Base-by-base conservation (phyloP, 1,140 invertebrate species). In the Dinoponera quadriceps region DNA sequence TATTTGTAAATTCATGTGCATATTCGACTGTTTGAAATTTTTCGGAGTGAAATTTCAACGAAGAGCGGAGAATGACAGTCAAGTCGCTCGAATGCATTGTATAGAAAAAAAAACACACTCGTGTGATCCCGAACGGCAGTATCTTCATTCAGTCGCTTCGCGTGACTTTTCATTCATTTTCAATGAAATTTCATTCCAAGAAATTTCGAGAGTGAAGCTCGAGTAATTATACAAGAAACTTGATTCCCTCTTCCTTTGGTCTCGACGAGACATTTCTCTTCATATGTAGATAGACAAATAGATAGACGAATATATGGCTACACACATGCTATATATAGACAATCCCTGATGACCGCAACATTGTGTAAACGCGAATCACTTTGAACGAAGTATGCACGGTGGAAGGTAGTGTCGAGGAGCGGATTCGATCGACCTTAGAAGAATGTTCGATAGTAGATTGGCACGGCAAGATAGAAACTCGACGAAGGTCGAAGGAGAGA, bases 371-470 rank as follows among this genome's bases (percentile, higher is more conserved):
- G 75, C 65, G 51, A 78, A 22, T 57, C 33, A 33, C 65, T 80
- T 27, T 57, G 65, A 57, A 69, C 22, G 29, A 80, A 13, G 65
- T 33, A 71, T 44, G 75, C 75, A 71, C 16, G 51, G 51, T 59
- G 65, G 69, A 80, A 80, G 75, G 75, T 80, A 80, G 65, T 49
- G 25, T 38, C 27, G 49, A 63, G 59, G 60, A 63, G 71, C 72
- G 73, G 71, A 75, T 87, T 86, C 68, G 86, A 83, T 78, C 80
- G 60, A 25, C 71, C 80, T 77, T 83, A 71, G 85, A 60, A 78
- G 65, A 84, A 87, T 59, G 63, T 60, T 74, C 68, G 85, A 77
- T 77, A 84, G 38, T 54, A 80, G 74, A 86, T 86, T 83, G 85
- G 74, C 74, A 81, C 63, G 60, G 74, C 48, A 48, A 59, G 83